Conservation (phyloP, 37 sponge, comb jelly and placozoan species). For the Agelas oroides region DNA sequence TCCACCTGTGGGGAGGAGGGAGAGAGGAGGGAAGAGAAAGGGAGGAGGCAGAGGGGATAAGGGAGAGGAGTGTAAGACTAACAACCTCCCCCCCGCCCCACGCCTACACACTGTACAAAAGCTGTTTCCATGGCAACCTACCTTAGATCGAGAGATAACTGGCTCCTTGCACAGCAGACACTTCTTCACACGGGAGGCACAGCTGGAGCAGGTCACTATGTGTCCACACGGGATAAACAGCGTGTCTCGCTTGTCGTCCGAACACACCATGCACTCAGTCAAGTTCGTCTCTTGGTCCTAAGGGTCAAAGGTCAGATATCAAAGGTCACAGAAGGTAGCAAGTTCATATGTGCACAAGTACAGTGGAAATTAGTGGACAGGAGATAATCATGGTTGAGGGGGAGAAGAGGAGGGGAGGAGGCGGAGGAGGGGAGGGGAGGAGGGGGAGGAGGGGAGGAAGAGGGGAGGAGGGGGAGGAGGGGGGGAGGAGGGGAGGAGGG, state of each 20-base stretch:
- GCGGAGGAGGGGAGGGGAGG: no score
- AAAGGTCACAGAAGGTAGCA: no score
- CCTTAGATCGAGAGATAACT: slow-evolving; percentile 34
- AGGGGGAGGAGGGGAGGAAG: no score
- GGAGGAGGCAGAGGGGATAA: no score
- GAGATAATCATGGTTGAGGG: not conserved
- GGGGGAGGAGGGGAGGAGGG: no score
- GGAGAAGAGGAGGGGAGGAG: not conserved
- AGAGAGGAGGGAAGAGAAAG: not conserved
- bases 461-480: no score
- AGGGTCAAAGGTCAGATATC: not conserved
- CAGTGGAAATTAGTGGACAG: no score
- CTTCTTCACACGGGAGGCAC: slow-evolving; percentile 73
- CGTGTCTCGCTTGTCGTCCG: slow-evolving; percentile 61
- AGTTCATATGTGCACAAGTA: no score
- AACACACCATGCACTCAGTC: slow-evolving; percentile 78
- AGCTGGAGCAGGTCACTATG: slow-evolving; percentile 74
- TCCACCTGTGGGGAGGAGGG: slow-evolving; percentile 68
- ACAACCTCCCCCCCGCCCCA: no score
- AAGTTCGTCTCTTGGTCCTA: not conserved
- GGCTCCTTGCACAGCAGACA: slow-evolving; percentile 84
- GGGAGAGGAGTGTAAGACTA: not conserved
- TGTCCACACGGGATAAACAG: slow-evolving; percentile 95
- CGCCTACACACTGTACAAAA: no score
- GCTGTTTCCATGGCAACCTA: not conserved